Evolutionary conservation across 2,888 invertebrate genomes (phyloP).

Genomic region (Cosmia trapezina): DNA sequence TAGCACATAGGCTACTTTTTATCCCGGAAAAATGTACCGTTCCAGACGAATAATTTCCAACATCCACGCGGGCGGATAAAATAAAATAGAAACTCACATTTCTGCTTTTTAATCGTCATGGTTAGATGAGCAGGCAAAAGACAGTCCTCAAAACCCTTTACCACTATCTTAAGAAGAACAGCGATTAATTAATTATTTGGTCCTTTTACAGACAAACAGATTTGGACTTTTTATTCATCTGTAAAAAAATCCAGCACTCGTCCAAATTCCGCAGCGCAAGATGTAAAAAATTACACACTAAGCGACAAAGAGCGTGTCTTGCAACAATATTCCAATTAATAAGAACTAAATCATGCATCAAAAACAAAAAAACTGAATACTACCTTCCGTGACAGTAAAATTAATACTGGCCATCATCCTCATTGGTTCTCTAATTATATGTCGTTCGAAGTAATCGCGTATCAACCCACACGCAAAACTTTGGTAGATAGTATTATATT

Average conservation of each 20-base stretch:
- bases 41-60: too few species aligned
- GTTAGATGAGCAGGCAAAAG: neutral
- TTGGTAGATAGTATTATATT: neutral
- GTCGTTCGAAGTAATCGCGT: conserved; percentile 20
- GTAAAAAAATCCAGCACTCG: neutral
- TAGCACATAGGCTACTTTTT: too few species aligned
- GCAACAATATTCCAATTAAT: conserved; percentile 8
- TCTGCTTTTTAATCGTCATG: too few species aligned
- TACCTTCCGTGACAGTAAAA: conserved; percentile 49
- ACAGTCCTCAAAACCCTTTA: neutral
- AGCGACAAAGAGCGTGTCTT: neutral
- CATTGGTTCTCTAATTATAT: conserved; percentile 36
- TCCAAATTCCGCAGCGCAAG: neutral
- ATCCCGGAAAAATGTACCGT: too few species aligned
- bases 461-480: conserved; percentile 25
- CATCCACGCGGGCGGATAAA: neutral
- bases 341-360: conserved; percentile 5
- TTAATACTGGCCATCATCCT: conserved; percentile 24
- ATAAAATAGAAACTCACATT: neutral
- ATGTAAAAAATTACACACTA: neutral
- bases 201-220: neutral
- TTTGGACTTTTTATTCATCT: neutral
- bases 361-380: conserved; percentile 16
- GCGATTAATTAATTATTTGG: neutral
- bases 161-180: neutral